phyloP scores from a whole-genome alignment of 2,888 invertebrate species.

The Dyspetes luteomarginatus region DNA sequence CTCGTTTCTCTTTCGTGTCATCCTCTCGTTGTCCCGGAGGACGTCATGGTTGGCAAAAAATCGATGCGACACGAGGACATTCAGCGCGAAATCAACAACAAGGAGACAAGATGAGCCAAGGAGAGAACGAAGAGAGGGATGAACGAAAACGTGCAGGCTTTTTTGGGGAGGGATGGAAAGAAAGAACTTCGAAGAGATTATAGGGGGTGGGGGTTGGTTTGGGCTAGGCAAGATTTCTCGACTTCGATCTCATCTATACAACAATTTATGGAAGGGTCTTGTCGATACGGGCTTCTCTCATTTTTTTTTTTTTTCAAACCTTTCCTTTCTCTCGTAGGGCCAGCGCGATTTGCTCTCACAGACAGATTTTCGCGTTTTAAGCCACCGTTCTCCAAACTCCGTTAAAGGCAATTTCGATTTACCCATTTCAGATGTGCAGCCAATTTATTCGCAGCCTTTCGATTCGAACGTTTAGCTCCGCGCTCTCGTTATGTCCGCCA shows the following conservation, averaged over 20 bases:
- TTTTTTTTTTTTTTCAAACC: not conserved
- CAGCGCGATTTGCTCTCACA: not conserved
- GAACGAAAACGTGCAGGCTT: not conserved
- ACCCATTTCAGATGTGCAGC: no score
- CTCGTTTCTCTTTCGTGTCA: constrained; percentile 2
- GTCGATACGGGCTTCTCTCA: not conserved
- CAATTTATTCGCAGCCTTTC: no score
- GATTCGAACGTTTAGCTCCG: no score
- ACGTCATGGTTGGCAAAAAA: constrained; percentile 36
- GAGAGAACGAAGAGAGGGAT: not conserved
- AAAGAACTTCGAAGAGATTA: not conserved
- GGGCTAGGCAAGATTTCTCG: constrained; percentile 39
- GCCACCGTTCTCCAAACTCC: no score
- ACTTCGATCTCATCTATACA: constrained; percentile 27
- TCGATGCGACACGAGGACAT: constrained; percentile 38
- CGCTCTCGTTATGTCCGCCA: no score
- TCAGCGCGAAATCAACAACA: constrained; percentile 44
- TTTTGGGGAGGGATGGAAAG: not conserved
- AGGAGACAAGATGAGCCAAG: not conserved
- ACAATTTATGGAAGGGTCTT: constrained; percentile 47
- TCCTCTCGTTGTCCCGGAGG: constrained; percentile 3
- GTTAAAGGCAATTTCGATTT: no score
- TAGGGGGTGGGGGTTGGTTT: not conserved
- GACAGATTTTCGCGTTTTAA: not conserved
- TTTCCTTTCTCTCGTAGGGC: not conserved